These are phyloP conservation scores for Drosophila robusta DNA, from an alignment of 2,888 invertebrate species.

Conservation along the genomic window DNA sequence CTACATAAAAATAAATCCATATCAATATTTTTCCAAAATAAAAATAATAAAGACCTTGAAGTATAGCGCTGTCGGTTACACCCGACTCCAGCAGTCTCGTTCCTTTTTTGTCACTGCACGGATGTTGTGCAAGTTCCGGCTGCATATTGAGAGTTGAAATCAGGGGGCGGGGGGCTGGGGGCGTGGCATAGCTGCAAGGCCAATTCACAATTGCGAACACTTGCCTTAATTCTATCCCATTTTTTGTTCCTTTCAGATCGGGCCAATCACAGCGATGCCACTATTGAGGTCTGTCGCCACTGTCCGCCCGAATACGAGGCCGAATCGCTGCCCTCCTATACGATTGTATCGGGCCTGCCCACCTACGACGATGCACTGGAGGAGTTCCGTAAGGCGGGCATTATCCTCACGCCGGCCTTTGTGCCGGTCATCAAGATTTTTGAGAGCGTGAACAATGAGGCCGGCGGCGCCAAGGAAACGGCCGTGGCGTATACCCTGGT, in stretches of 20 bases:
- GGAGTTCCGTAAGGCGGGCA: conserved; percentile 86
- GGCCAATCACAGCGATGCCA: conserved; percentile 80
- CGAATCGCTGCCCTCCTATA: conserved; percentile 88
- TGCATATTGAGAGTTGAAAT: not conserved
- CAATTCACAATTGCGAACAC: not conserved
- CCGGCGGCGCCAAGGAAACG: conserved; percentile 55
- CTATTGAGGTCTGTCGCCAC: conserved; percentile 82
- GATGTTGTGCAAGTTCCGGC: conserved; percentile 19
- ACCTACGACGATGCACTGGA: conserved; percentile 88
- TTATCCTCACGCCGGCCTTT: conserved; percentile 80
- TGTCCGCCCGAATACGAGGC: conserved; percentile 85
- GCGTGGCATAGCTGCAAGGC: not conserved
- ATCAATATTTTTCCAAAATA: no score
- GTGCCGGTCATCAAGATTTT: conserved; percentile 84
- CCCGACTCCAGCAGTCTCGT: no score
- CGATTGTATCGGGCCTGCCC: conserved; percentile 88
- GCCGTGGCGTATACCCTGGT: conserved; percentile 69
- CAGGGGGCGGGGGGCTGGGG: not conserved
- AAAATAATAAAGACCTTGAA: no score
- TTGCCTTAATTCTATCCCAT: not conserved
- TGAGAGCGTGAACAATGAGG: conserved; percentile 59
- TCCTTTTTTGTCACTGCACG: not conserved
- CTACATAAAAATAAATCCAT: no score
- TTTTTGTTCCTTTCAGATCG: conserved; percentile 83
- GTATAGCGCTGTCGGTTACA: no score